Evolutionary conservation across 2,888 invertebrate genomes (phyloP).

Genomic region (Epiblema foenella): DNA sequence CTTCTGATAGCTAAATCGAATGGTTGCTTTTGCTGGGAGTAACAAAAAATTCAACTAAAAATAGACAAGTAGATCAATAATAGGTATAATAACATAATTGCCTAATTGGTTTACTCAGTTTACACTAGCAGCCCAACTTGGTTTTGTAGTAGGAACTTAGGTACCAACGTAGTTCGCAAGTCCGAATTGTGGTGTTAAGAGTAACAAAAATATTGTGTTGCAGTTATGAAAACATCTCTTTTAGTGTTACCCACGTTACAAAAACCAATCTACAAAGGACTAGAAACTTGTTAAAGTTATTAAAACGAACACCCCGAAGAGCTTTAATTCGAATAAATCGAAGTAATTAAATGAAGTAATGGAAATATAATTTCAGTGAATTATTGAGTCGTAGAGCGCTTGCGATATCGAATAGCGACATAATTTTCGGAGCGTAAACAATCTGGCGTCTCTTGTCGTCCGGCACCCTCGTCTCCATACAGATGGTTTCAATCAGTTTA

Average conservation of each 20-base stretch:
- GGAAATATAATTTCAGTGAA: constrained; percentile 21
- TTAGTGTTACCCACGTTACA: neutral
- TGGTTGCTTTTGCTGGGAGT: too few relatives aligned
- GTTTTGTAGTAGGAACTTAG: too few relatives aligned
- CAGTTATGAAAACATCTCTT: neutral
- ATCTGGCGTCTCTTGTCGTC: constrained; percentile 47
- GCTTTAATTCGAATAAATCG: constrained; percentile 12
- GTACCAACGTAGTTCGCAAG: too few relatives aligned
- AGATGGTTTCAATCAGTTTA: constrained; percentile 58
- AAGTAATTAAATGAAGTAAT: constrained; percentile 20
- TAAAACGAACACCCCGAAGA: neutral
- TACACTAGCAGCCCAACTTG: too few relatives aligned
- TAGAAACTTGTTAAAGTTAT: neutral
- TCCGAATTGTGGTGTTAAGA: too few relatives aligned
- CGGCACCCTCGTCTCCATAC: constrained; percentile 53
- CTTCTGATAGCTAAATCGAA: too few relatives aligned
- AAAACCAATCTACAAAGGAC: neutral
- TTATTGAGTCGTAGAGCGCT: constrained; percentile 15
- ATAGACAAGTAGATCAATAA: too few relatives aligned
- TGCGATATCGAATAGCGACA: constrained; percentile 41
- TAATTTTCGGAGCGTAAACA: constrained; percentile 51
- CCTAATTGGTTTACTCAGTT: too few relatives aligned
- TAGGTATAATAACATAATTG: too few relatives aligned
- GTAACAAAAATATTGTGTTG: too few relatives aligned
- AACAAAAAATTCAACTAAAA: too few relatives aligned